A percentile compares a stretch with the other conserved stretches of the same genome.
Evolutionary conservation across 1,140 invertebrate genomes (phyloP).

Genomic region (Catajapyx aquilonaris): DNA sequence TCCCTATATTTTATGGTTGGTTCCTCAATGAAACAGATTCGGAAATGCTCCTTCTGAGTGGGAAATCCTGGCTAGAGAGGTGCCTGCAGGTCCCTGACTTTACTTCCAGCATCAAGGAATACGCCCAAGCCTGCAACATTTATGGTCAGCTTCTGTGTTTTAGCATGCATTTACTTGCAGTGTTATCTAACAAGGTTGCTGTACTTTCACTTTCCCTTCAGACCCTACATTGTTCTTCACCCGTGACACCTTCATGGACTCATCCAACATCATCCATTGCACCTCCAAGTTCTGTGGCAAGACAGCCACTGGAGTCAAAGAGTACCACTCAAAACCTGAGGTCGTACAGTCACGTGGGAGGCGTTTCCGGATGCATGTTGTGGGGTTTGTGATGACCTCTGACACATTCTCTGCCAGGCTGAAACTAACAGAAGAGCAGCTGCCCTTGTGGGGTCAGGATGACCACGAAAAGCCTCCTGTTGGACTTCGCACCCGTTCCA

Average conservation of each 20-base stretch:
- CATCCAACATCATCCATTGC: background rate
- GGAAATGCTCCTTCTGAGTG: constrained; percentile 1
- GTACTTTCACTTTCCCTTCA: no score
- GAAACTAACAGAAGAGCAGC: background rate
- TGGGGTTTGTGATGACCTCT: background rate
- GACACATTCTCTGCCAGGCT: background rate
- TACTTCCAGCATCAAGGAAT: no score
- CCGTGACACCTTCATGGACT: background rate
- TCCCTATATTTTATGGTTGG: constrained; percentile 22
- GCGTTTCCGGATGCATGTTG: background rate
- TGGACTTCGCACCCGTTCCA: background rate
- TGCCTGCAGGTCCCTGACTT: no score
- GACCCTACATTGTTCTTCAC: no score
- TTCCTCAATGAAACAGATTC: constrained; percentile 16
- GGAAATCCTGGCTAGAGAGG: background rate
- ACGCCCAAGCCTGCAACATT: no score
- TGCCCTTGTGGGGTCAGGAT: background rate
- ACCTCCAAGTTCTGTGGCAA: background rate
- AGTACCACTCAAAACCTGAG: background rate
- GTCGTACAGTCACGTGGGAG: background rate
- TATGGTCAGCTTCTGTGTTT: no score
- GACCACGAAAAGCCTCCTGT: background rate
- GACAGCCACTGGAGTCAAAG: background rate
- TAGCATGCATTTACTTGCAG: no score
- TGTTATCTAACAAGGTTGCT: no score